Conservation (phyloP, 2,113 vertebrate species). For the Corydoras maculifer region DNA sequence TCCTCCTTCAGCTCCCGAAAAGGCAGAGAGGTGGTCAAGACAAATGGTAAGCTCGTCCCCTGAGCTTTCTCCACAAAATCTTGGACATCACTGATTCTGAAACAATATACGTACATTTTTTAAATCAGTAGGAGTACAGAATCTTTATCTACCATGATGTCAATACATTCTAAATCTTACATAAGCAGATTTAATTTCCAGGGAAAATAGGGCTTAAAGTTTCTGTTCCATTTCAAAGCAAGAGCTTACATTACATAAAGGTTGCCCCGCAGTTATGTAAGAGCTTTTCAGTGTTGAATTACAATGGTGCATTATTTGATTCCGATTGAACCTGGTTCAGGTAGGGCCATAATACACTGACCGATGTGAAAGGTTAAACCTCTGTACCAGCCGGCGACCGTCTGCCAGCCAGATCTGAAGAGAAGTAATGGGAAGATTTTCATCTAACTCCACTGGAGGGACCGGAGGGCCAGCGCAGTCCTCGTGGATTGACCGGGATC, state of each 20-base stretch:
- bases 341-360: constrained; percentile 50
- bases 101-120: background rate
- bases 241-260: constrained; percentile 59
- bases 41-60: constrained; percentile 70
- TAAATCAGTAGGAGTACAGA: background rate
- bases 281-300: constrained; percentile 56
- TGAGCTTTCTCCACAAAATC: constrained; percentile 80
- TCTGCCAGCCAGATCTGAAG: constrained; percentile 93
- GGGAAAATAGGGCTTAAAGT: constrained; percentile 4
- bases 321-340: background rate
- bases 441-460: constrained; percentile 76
- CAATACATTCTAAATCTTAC: constrained; percentile 1
- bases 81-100: constrained; percentile 81
- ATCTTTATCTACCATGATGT: no score
- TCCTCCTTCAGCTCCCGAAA: constrained; percentile 68
- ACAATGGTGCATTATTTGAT: constrained; percentile 51
- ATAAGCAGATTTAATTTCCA: constrained; percentile 23
- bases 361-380: constrained; percentile 90
- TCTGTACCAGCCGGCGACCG: constrained; percentile 87
- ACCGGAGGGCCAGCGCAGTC: constrained; percentile 68
- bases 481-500: constrained; percentile 70
- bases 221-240: constrained; percentile 24
- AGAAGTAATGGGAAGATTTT: constrained; percentile 79
- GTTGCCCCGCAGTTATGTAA: constrained; percentile 42
- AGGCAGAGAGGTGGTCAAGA: constrained; percentile 80